These are phyloP conservation scores for Lacerta viridis DNA, from an alignment of 2,797 vertebrate species.

Conservation along the genomic window DNA sequence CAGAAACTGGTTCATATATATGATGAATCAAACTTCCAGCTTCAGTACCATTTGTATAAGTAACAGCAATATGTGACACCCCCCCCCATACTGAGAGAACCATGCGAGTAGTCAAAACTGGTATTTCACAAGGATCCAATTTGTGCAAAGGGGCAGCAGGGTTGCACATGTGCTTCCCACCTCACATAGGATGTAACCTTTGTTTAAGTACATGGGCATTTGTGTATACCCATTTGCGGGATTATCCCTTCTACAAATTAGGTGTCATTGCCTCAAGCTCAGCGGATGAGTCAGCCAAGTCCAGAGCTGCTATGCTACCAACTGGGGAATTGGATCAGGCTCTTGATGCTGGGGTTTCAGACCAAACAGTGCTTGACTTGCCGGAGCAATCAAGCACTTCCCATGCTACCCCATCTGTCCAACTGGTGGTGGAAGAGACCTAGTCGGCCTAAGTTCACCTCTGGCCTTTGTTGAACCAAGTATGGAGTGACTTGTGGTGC, in stretches of 20 bases:
- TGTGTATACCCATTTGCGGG: no score
- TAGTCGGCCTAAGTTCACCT: no score
- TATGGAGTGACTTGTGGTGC: no score
- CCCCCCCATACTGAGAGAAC: neutral
- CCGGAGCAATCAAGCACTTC: no score
- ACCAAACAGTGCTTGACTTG: no score
- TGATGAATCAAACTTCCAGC: neutral
- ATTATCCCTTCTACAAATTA: neutral
- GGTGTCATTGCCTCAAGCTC: neutral
- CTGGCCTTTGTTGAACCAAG: no score
- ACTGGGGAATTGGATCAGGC: no score
- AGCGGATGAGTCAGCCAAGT: no score
- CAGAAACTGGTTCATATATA: neutral
- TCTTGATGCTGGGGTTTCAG: no score
- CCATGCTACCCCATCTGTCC: no score
- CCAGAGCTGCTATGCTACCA: no score
- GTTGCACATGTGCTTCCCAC: neutral
- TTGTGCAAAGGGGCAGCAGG: neutral
- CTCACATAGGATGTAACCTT: neutral
- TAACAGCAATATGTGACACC: neutral
- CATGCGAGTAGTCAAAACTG: neutral
- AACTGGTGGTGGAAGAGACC: no score
- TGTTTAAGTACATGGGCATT: neutral
- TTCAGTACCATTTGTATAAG: neutral
- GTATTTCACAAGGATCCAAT: neutral